Evolutionary conservation across 1,140 invertebrate genomes (phyloP), one percentile per base, ranked within the genome.

Genomic region (Anadara kagoshimensis): DNA sequence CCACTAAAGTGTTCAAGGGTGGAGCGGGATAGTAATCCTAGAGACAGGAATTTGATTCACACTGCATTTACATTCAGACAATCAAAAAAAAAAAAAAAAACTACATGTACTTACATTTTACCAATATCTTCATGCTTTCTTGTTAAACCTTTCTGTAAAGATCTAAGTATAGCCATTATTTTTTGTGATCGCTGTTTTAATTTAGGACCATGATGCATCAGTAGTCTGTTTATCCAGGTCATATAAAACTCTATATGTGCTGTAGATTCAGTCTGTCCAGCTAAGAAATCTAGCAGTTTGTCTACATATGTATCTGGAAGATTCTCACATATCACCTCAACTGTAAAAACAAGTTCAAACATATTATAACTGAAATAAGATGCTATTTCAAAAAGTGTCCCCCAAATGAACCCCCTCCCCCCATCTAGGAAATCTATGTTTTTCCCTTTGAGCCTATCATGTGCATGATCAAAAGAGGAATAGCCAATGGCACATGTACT

Each of bases 201-300:
- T 73, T 87, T 90, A 0, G 90, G 87, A 24, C 93, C 93, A 85
- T 93, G 92, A 43, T 85, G 84, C 7, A 91, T 92, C 43, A 97
- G 83, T 4, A 96, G 87, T 53, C 84, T 83, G 77, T 93, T 91
- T 51, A 93, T 90, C 97, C 96, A 99, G 36, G 92, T 86, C 0
- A 97, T 86, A 89, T 98, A 96, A 86, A 97, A 97, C 84, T 98
- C 95, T 56, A 98, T 85, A 85, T 98, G 96, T 3, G 92, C 90
- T 1, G 94, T 94, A 16, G 90, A 90, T 80, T 96, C 95, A 20
- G 98, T 85, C 64, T 93, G 91, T 20, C 90, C 90, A 0, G 93
- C 92, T 26, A 97, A 81, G 71, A 93, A 93, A 58, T 90, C 89
- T 10, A 97, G 86, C 26, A 96, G 83, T 68, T 93, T 92, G 76